Percentiles rank a stretch among this genome's conserved stretches.
Evolutionary conservation across 2,113 vertebrate genomes (phyloP).

Genomic region (Ibidorhyncha struthersii): DNA sequence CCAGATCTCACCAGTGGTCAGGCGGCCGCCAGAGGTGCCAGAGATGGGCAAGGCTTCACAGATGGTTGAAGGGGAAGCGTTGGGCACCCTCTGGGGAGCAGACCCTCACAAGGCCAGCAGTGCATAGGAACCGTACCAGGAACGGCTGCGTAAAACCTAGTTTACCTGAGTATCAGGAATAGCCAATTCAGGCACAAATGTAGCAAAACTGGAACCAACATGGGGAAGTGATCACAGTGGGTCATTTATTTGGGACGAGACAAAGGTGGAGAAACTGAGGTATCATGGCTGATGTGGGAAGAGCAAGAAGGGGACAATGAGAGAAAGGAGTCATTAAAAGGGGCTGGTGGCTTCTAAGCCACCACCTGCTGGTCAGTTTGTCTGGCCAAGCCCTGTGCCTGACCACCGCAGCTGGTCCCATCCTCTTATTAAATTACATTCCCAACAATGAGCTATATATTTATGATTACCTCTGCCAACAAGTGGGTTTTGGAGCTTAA

Average conservation of each 20-base stretch:
- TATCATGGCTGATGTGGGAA: not conserved
- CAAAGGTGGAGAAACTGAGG: not conserved
- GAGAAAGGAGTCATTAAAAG: not conserved
- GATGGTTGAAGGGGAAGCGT: not conserved
- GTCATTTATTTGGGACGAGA: not conserved
- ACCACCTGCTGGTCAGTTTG: not conserved
- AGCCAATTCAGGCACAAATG: not conserved
- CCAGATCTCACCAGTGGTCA: not conserved
- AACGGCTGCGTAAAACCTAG: not conserved
- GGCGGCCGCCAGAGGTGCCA: not conserved
- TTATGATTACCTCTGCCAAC: not conserved
- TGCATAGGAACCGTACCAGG: not conserved
- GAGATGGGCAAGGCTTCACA: not conserved
- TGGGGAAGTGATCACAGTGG: too few relatives aligned
- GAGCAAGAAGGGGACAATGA: not conserved
- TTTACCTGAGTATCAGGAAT: not conserved
- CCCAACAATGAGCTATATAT: not conserved
- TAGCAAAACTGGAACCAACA: not conserved
- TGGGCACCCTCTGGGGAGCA: not conserved
- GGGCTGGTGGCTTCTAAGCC: not conserved
- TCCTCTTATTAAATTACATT: not conserved
- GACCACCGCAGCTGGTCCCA: not conserved
- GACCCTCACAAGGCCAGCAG: not conserved
- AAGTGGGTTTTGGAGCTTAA: not conserved
- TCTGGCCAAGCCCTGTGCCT: not conserved